Percentiles rank a stretch among this genome's conserved stretches.
Conservation (phyloP, 2,888 invertebrate species). For the Criorhina ranunculi region DNA sequence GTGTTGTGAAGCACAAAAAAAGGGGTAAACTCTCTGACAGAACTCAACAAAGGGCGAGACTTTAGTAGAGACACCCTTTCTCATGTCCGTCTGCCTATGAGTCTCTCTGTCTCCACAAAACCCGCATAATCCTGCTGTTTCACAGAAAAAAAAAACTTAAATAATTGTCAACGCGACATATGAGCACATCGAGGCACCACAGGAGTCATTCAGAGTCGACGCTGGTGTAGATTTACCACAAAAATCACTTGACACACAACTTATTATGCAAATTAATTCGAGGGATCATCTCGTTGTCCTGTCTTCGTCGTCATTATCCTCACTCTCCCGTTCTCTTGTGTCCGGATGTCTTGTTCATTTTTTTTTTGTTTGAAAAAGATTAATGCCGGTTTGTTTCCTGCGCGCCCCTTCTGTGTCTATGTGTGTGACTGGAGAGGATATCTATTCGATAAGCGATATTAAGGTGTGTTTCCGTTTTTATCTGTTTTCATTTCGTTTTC, state of each 20-base stretch:
- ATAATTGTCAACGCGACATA: conserved; percentile 1
- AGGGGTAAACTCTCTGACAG: conserved; percentile 10
- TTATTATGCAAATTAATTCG: conserved; percentile 71
- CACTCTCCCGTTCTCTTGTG: conserved; percentile 10
- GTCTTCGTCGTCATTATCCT: background rate
- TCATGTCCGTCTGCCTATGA: conserved; percentile 30
- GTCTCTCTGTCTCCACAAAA: conserved; percentile 36
- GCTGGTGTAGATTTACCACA: conserved; percentile 48
- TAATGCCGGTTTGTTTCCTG: conserved; percentile 36
- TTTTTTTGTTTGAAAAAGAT: conserved; percentile 30
- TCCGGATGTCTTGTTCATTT: conserved; percentile 40
- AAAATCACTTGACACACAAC: conserved; percentile 71
- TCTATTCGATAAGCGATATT: conserved; percentile 62
- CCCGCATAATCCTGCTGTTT: conserved; percentile 54
- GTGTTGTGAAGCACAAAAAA: conserved; percentile 33
- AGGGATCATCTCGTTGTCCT: conserved; percentile 39
- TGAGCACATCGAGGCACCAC: conserved; percentile 15
- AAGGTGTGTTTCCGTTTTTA: conserved; percentile 72
- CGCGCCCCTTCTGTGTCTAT: conserved; percentile 25
- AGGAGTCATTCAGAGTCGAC: conserved; percentile 19
- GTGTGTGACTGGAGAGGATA: conserved; percentile 15
- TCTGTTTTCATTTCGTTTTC: conserved; percentile 27
- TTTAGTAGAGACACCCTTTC: conserved; percentile 45
- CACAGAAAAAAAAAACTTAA: conserved; percentile 27
- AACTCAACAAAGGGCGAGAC: conserved; percentile 46